Base-by-base conservation (phyloP, 2,113 vertebrate genomes). In the Coracopsis vasa region DNA sequence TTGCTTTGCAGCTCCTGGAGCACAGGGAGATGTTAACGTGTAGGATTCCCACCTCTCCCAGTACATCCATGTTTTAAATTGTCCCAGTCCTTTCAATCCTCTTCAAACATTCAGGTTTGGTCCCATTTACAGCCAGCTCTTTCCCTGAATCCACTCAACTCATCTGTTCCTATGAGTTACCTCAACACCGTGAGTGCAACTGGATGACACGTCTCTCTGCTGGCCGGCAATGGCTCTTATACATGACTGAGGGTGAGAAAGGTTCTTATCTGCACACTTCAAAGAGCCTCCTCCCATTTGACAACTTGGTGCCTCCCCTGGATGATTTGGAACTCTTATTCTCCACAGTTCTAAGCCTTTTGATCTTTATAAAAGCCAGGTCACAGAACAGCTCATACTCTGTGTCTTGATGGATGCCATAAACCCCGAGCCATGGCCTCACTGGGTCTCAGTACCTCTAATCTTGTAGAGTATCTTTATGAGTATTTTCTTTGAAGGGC, bases 231-330 rank as follows among this genome's bases (percentile, higher is more conserved):
- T 16, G 77, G 65, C 94, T 88, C 83, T 95, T 91, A 69, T 89
- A 94, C 94, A 39, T 23, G 39, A 24, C 77, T 61, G 72, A 94
- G 60, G 48, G 50, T 82, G 80, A 67, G 77, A 54, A 86, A 13
- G 24, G 78, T 58, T 96, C 96, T 97, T 98, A 97, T 97, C 97
- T 98, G 79, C 90, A 92, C 95, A 97, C 96, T 98, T 97, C 97
- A 98, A 97, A 97, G 96, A 79, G 70, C 86, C 92, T 91, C 75
- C 93, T 92, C 54, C 93, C 90, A 72, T 86, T 27, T 92, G 95
- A 96, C 95, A 96, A 83, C 74, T 91, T 73, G 92, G 91, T 87
- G 95, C 95, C 94, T 96, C 74, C 42, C 53, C 50, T 70, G 86
- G 70, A 94, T 67, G 90, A 88, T 44, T 86, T 83, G 72, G 92